Percentiles rank a stretch among this genome's conserved stretches.
Evolutionary conservation across 2,888 invertebrate species (phyloP).

Genomic region (Uloborus plumipes): DNA sequence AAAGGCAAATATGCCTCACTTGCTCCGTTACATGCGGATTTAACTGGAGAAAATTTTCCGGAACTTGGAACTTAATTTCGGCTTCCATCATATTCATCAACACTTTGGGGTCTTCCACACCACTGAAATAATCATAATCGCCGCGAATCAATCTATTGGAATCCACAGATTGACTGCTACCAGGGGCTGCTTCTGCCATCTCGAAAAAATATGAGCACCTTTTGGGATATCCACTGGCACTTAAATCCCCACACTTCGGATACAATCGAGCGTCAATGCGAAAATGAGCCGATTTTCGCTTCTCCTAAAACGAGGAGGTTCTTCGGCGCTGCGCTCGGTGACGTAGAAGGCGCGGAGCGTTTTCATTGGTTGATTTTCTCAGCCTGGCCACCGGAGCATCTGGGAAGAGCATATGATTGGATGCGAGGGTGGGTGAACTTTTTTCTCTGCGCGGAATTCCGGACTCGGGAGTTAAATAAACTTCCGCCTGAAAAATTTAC

Average conservation of each 20-base stretch:
- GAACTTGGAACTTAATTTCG: slow-evolving; percentile 34
- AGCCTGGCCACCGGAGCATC: background rate
- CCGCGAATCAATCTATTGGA: background rate
- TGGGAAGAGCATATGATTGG: background rate
- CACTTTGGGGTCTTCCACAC: slow-evolving; percentile 51
- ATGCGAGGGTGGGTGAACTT: background rate
- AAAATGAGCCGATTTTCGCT: background rate
- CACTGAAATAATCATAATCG: slow-evolving; percentile 30
- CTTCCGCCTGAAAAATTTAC: too few species aligned
- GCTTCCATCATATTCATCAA: slow-evolving; percentile 38
- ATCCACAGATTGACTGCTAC: background rate
- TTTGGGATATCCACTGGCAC: background rate
- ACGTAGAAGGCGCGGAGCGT: background rate
- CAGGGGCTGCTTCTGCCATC: background rate
- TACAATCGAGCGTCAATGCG: background rate
- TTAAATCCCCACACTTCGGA: background rate
- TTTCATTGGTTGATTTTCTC: background rate
- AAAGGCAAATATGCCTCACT: background rate
- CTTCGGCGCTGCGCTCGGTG: background rate
- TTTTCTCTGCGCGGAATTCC: too few species aligned
- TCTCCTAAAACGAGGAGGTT: background rate
- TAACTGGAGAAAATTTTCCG: background rate
- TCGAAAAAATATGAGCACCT: too few species aligned
- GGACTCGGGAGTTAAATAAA: too few species aligned
- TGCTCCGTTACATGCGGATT: background rate